These are phyloP conservation scores for Oryzias dopingdopingensis DNA, from an alignment of 2,797 vertebrate species.

Conservation along the genomic window DNA sequence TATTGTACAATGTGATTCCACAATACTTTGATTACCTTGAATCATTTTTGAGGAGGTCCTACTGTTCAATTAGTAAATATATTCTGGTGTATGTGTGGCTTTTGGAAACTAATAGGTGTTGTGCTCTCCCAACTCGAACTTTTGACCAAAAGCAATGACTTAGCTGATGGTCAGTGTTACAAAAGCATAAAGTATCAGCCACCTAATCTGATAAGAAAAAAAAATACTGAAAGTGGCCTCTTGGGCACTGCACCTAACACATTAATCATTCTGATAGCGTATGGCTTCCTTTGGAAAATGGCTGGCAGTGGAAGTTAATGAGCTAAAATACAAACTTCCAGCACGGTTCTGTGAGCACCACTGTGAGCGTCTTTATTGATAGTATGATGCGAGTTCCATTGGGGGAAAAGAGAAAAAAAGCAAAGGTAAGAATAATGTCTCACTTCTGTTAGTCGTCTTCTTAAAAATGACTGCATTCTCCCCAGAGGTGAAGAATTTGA, in stretches of 20 bases:
- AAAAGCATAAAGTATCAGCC: slow-evolving; percentile 15
- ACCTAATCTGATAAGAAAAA: slow-evolving; percentile 14
- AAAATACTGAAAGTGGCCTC: slow-evolving; percentile 21
- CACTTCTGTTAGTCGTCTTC: slow-evolving; percentile 86
- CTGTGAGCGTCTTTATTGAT: slow-evolving; percentile 45
- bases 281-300: slow-evolving; percentile 37
- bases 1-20: no score
- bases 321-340: slow-evolving; percentile 39
- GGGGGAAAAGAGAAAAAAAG: slow-evolving; percentile 3
- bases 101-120: no score
- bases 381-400: slow-evolving; percentile 11
- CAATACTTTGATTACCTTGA: no score
- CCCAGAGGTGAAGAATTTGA: slow-evolving; percentile 92
- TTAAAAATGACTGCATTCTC: slow-evolving; percentile 88
- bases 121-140: slow-evolving; percentile 10
- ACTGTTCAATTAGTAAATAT: no score
- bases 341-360: slow-evolving; percentile 24
- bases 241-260: slow-evolving; percentile 33
- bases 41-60: no score
- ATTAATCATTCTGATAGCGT: slow-evolving; percentile 56
- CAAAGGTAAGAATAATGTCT: slow-evolving; percentile 41
- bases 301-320: slow-evolving; percentile 54
- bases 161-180: slow-evolving; percentile 4
- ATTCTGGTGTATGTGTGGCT: no score
- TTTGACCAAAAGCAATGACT: slow-evolving; percentile 14